A percentile compares a stretch with the other conserved stretches of the same genome.
Conservation (phyloP, 2,797 vertebrate genomes). For the Trichosurus vulpecula region DNA sequence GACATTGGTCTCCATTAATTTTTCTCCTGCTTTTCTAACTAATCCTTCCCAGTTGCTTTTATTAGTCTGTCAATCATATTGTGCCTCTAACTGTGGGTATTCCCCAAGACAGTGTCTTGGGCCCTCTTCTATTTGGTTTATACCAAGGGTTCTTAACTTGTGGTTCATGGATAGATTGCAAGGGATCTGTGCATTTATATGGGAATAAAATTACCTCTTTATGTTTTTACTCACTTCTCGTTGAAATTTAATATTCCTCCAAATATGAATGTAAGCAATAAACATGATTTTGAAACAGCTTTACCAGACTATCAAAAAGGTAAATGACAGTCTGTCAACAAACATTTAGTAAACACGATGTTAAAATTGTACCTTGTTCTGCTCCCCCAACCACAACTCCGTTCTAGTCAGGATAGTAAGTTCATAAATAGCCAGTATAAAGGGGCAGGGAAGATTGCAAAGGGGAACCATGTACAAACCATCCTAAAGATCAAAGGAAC, state of each 20-base stretch:
- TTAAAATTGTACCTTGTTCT: background rate
- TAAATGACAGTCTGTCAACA: background rate
- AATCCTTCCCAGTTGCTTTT: background rate
- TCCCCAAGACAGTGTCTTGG: background rate
- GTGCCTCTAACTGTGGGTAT: background rate
- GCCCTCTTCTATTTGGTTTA: background rate
- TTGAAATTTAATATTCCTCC: background rate
- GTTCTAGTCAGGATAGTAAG: background rate
- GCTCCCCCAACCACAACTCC: background rate
- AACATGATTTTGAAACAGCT: background rate
- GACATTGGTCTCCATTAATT: background rate
- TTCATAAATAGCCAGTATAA: background rate
- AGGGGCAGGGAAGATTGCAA: background rate
- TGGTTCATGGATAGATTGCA: background rate
- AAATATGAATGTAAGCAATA: background rate
- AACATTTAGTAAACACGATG: background rate
- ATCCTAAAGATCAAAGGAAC: background rate
- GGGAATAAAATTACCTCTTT: background rate
- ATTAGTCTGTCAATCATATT: background rate
- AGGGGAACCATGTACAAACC: background rate
- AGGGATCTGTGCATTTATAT: background rate
- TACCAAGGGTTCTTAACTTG: background rate
- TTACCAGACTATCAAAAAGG: background rate
- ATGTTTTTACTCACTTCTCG: background rate
- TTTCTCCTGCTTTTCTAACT: background rate